phyloP scores from a whole-genome alignment of 2,797 vertebrate genomes.

The Scarus forsteni region DNA sequence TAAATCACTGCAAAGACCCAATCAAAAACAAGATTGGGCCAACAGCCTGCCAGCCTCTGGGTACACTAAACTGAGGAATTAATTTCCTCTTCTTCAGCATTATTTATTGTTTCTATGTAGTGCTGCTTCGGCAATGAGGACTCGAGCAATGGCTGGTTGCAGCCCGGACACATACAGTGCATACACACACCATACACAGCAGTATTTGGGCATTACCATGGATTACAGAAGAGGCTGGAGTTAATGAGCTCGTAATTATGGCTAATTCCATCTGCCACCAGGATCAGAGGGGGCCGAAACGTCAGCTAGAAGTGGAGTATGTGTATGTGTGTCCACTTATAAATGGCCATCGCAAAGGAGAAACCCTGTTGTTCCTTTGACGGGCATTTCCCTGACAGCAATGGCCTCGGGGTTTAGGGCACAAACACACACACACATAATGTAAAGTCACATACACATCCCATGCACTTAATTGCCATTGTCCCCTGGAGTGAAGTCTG shows the following conservation, averaged over 20 bases:
- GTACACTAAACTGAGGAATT: conserved; percentile 39
- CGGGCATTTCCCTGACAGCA: conserved; percentile 61
- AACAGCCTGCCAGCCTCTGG: conserved; percentile 14
- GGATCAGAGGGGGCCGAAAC: conserved; percentile 61
- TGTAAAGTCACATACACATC: conserved; percentile 17
- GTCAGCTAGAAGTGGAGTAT: conserved; percentile 17
- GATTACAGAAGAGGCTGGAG: conserved; percentile 80
- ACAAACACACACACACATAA: conserved; percentile 17
- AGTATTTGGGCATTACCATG: conserved; percentile 74
- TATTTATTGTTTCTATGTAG: conserved; percentile 53
- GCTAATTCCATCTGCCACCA: conserved; percentile 82
- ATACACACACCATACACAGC: conserved; percentile 34
- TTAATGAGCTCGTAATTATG: conserved; percentile 83
- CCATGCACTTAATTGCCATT: conserved; percentile 33
- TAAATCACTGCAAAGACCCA: conserved; percentile 57
- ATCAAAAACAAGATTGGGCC: conserved; percentile 47
- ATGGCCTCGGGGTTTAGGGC: conserved; percentile 57
- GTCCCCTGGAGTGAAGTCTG: conserved; percentile 35
- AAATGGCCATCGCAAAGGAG: conserved; percentile 65
- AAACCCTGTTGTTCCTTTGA: conserved; percentile 55
- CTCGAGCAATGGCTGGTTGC: conserved; percentile 42
- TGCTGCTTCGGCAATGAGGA: conserved; percentile 41
- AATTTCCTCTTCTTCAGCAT: conserved; percentile 48
- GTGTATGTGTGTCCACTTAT: conserved; percentile 38
- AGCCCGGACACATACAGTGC: conserved; percentile 10